Evolutionary conservation across 1,140 invertebrate genomes (phyloP).

Genomic region (Acromyrmex heyeri): DNA sequence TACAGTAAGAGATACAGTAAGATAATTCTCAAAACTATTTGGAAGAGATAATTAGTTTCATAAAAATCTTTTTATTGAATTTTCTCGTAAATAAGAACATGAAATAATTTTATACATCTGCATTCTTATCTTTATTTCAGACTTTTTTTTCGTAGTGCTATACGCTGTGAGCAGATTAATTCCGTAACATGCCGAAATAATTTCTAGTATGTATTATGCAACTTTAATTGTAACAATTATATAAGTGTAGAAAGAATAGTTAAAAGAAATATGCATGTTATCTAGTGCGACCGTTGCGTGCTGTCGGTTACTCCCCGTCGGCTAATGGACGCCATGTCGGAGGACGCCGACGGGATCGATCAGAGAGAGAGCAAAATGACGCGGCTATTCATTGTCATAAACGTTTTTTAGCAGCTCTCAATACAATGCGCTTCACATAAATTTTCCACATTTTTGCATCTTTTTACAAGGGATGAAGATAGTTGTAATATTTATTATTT

Average conservation of each 20-base stretch:
- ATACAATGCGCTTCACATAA: background rate
- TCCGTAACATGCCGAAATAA: background rate
- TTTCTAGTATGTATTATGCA: background rate
- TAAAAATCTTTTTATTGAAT: background rate
- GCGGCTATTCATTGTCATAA: background rate
- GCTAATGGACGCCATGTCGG: slow-evolving; percentile 27
- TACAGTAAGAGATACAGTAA: background rate
- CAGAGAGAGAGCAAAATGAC: slow-evolving; percentile 8
- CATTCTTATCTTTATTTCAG: background rate
- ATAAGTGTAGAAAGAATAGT: background rate
- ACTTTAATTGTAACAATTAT: background rate
- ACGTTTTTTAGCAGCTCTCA: slow-evolving; percentile 14
- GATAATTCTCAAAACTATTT: background rate
- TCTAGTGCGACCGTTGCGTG: background rate
- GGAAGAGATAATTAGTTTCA: background rate
- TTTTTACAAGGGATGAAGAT: background rate
- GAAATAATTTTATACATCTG: background rate
- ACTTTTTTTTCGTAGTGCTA: background rate
- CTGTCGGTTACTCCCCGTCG: slow-evolving; percentile 27
- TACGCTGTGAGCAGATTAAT: background rate
- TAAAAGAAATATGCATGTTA: background rate
- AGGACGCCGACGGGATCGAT: slow-evolving; percentile 45
- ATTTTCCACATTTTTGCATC: background rate
- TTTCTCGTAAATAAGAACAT: background rate
- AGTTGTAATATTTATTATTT: background rate